Evolutionary conservation across 2,113 vertebrate genomes (phyloP), one percentile per base, ranked within the genome.

Genomic region (Hippocampus zosterae): DNA sequence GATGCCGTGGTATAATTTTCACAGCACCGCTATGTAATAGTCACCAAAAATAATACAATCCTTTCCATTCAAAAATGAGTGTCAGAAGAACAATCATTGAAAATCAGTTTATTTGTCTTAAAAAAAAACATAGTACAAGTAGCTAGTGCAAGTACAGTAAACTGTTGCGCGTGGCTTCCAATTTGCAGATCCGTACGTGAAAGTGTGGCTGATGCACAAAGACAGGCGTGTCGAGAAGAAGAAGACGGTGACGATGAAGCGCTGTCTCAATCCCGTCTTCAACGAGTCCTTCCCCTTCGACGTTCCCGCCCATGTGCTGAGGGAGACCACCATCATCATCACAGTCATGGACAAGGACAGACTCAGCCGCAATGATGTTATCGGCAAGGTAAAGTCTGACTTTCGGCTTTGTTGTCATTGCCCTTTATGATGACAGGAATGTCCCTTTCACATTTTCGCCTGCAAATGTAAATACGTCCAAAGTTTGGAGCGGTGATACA

Each of bases 181-280:
- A 13, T 6, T 19, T 72, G 46, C 84, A 98, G 97, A 99, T 82
- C 97, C 97, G 65, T 99, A 99, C 0, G 97, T 99, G 81, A 99
- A 99, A 88, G 94, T 98, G 85, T 98, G 97, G 96, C 92, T 98
- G 83, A 99, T 99, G 97, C 95, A 98, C 90, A 99, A 99, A 88
- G 97, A 99, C 90, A 98, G 96, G 85, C 92, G 96, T 16, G 95
- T 99, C 50, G 97, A 99, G 87, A 99, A 99, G 92, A 99, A 98
- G 89, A 99, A 99, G 93, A 99, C 97, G 0, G 95, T 97, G 82
- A 93, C 93, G 0, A 98, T 98, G 92, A 99, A 99, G 88, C 87
- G 96, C 84, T 98, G 96, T 88, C 92, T 99, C 87, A 99, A 99
- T 84, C 97, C 97, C 1, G 44, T 98, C 85, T 99, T 99, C 90